Percentiles rank a stretch among this genome's conserved stretches.
Evolutionary conservation across 2,888 invertebrate genomes (phyloP).

Genomic region (Strigamia crassipes): DNA sequence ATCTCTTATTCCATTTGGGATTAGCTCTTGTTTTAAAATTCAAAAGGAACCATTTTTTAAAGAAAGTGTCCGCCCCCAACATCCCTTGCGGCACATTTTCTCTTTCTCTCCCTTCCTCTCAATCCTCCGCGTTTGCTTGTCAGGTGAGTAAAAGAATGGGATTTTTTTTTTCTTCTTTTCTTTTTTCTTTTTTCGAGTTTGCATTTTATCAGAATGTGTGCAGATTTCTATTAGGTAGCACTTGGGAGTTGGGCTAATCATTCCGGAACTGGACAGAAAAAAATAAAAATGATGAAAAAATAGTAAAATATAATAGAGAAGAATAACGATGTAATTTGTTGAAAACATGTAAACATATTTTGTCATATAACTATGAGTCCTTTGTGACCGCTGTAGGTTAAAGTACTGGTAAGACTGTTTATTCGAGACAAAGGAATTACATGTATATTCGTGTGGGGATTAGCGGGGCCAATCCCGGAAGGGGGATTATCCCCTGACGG

Average conservation of each 20-base stretch:
- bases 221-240: constrained; percentile 21
- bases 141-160: background rate
- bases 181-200: background rate
- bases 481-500: no score
- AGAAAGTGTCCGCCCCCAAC: background rate
- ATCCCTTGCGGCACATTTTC: background rate
- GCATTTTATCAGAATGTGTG: background rate
- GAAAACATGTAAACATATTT: no score
- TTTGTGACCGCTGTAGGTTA: no score
- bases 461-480: no score
- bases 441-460: no score
- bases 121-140: background rate
- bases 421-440: no score
- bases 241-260: background rate
- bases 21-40: constrained; percentile 16
- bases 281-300: no score
- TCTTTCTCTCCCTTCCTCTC: background rate
- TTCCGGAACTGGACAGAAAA: no score
- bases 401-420: no score
- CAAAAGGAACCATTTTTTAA: background rate
- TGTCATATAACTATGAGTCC: no score
- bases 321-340: no score
- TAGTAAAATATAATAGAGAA: no score
- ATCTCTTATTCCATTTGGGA: constrained; percentile 21
- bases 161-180: background rate